Percentiles rank a stretch among this genome's conserved stretches.
phyloP scores from a whole-genome alignment of 2,113 vertebrate species.

The Nothoprocta perdicaria region DNA sequence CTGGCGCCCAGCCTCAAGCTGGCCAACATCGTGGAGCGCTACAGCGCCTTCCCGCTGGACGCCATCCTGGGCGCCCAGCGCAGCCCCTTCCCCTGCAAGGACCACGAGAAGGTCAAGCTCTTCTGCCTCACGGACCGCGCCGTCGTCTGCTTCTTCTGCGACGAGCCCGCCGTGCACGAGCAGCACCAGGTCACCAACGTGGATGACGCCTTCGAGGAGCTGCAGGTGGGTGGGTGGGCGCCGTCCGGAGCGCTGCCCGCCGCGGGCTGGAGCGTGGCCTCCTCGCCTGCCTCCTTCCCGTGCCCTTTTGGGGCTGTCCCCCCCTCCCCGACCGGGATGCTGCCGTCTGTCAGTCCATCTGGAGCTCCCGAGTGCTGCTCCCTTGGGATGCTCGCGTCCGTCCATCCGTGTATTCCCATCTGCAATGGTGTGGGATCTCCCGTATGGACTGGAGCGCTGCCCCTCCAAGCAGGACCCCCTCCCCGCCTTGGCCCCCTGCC shows the following conservation, averaged over 20 bases:
- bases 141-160: slow-evolving; percentile 97
- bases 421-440: too few relatives aligned
- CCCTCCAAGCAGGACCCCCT: background rate
- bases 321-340: background rate
- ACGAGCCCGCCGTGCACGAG: slow-evolving; percentile 92
- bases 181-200: slow-evolving; percentile 97
- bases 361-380: background rate
- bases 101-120: slow-evolving; percentile 97
- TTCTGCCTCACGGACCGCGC: slow-evolving; percentile 96
- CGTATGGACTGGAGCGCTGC: background rate
- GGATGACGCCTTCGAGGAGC: slow-evolving; percentile 95
- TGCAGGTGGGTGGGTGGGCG: slow-evolving; percentile 84
- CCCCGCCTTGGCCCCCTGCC: too few relatives aligned
- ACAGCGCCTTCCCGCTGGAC: slow-evolving; percentile 94
- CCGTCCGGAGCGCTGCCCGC: too few relatives aligned
- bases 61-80: slow-evolving; percentile 93
- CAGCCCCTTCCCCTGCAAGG: slow-evolving; percentile 92
- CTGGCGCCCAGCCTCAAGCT: slow-evolving; percentile 95
- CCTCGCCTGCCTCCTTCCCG: too few relatives aligned
- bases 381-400: background rate
- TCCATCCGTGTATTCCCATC: background rate
- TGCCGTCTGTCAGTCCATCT: background rate
- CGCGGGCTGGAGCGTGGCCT: too few relatives aligned
- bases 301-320: too few relatives aligned
- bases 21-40: slow-evolving; percentile 97